phyloP scores from a whole-genome alignment of 2,888 invertebrate genomes.

The Hemithea aestivaria region DNA sequence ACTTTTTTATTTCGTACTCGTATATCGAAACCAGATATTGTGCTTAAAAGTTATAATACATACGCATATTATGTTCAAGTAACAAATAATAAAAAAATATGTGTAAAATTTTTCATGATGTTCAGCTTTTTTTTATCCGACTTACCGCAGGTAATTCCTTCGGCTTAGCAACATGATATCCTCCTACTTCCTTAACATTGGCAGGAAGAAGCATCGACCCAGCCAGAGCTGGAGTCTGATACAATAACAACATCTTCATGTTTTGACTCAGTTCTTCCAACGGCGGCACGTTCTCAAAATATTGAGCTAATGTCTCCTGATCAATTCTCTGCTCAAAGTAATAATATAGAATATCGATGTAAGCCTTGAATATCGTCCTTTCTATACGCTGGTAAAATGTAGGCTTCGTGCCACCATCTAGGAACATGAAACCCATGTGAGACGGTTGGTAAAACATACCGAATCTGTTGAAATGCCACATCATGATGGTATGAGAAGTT shows the following conservation, averaged over 20 bases:
- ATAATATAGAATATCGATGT: slow-evolving; percentile 33
- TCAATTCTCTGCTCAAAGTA: slow-evolving; percentile 38
- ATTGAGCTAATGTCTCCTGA: slow-evolving; percentile 46
- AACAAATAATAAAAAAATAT: too few relatives aligned
- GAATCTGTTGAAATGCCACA: slow-evolving; percentile 76
- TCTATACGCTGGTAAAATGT: slow-evolving; percentile 67
- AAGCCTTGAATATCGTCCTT: slow-evolving; percentile 52
- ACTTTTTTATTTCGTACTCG: too few relatives aligned
- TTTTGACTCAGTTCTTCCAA: slow-evolving; percentile 70
- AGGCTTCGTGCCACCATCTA: slow-evolving; percentile 71
- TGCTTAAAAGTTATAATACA: slow-evolving; percentile 1
- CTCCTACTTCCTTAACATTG: slow-evolving; percentile 80
- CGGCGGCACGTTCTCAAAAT: slow-evolving; percentile 69
- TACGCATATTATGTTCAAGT: too few relatives aligned
- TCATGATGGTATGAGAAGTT: slow-evolving; percentile 76
- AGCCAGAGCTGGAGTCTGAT: slow-evolving; percentile 76
- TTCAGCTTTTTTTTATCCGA: too few relatives aligned
- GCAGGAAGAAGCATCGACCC: slow-evolving; percentile 73
- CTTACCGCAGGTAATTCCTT: slow-evolving; percentile 60
- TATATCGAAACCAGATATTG: not conserved
- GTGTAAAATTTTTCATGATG: too few relatives aligned
- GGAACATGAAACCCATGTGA: slow-evolving; percentile 73
- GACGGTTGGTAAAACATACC: slow-evolving; percentile 80
- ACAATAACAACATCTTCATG: slow-evolving; percentile 73
- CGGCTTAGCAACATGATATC: slow-evolving; percentile 68